These are phyloP conservation scores for Picus viridis DNA, from an alignment of 2,797 vertebrate species.

Conservation along the genomic window DNA sequence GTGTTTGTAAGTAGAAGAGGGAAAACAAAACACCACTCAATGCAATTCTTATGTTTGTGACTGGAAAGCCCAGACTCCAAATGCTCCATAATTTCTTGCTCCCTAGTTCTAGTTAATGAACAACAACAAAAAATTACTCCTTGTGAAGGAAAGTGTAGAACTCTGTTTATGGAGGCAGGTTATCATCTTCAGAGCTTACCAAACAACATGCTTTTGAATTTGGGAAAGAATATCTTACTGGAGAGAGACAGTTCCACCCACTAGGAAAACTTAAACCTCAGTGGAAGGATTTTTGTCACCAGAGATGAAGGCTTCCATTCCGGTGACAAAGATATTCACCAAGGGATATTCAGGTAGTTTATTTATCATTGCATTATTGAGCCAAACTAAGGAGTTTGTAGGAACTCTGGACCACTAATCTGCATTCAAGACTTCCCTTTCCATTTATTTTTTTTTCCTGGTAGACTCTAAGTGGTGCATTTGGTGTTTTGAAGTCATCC, in stretches of 20 bases:
- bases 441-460: not conserved
- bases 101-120: not conserved
- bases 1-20: not conserved
- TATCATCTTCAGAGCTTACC: not conserved
- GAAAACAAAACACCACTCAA: not conserved
- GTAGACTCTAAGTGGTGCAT: not conserved
- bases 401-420: not conserved
- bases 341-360: not conserved
- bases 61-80: not conserved
- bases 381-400: not conserved
- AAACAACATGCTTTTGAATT: not conserved
- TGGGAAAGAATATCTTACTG: not conserved
- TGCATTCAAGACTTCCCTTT: not conserved
- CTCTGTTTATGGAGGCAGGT: not conserved
- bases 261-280: not conserved
- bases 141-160: not conserved
- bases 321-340: not conserved
- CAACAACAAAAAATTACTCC: not conserved
- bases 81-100: not conserved
- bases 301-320: not conserved
- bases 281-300: not conserved
- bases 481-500: not conserved
- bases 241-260: not conserved
- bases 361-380: not conserved
- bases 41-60: not conserved